Evolutionary conservation across 1,140 invertebrate genomes (phyloP).

Genomic region (Oncopeltus fasciatus): DNA sequence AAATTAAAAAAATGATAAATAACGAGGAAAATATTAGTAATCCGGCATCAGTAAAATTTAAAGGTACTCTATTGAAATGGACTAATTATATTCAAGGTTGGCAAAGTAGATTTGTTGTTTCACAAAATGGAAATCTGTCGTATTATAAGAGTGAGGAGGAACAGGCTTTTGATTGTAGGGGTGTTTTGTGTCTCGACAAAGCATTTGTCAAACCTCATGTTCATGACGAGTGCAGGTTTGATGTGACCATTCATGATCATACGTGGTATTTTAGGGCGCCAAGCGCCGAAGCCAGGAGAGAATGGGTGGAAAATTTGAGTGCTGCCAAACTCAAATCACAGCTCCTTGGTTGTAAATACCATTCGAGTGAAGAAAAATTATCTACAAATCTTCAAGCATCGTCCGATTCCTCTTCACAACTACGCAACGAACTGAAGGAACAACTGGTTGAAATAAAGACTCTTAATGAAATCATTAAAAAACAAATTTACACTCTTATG

Average conservation of each 20-base stretch:
- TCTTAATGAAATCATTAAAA: not conserved
- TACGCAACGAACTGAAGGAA: too few relatives aligned
- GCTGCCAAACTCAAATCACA: not conserved
- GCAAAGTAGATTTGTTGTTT: not conserved
- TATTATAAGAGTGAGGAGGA: not conserved
- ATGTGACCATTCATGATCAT: not conserved
- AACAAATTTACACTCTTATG: too few relatives aligned
- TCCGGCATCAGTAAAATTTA: too few relatives aligned
- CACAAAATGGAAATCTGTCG: not conserved
- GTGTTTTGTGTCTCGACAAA: not conserved
- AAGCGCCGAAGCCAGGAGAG: not conserved
- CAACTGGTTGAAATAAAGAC: too few relatives aligned
- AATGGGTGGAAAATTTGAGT: not conserved
- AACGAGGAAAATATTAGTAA: too few relatives aligned
- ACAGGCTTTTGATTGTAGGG: not conserved
- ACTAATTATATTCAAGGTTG: not conserved
- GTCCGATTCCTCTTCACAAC: too few relatives aligned
- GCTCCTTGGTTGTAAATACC: not conserved
- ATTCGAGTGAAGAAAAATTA: not conserved
- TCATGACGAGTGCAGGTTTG: not conserved
- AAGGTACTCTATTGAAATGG: not conserved
- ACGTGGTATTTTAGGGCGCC: not conserved
- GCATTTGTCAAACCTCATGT: not conserved
- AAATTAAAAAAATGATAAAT: too few relatives aligned
- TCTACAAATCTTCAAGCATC: too few relatives aligned